Evolutionary conservation across 92 coral and sea anemone species (phyloP).

Genomic region (Isaurus tuberculatus): DNA sequence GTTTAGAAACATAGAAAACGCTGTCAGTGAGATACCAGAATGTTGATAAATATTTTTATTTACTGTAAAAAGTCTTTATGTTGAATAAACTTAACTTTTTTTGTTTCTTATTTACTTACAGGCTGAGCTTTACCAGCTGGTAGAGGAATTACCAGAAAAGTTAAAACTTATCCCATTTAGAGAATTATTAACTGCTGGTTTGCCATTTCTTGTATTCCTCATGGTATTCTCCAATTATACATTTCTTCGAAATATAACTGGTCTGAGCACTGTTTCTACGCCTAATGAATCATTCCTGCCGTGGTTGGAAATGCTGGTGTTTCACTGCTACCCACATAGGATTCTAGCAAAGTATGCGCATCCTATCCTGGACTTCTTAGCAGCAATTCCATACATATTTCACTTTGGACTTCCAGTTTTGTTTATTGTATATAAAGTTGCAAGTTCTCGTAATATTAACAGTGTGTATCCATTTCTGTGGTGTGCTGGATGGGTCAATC

Average conservation of each 20-base stretch:
- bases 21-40: too few relatives aligned
- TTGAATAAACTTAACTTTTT: too few relatives aligned
- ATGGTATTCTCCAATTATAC: constrained; percentile 89
- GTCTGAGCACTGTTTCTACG: constrained; percentile 79
- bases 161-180: constrained; percentile 82
- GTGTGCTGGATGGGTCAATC: constrained; percentile 99
- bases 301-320: constrained; percentile 91
- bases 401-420: constrained; percentile 94
- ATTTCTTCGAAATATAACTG: constrained; percentile 77
- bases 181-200: constrained; percentile 70
- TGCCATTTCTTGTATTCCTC: constrained; percentile 82
- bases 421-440: constrained; percentile 84
- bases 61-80: too few relatives aligned
- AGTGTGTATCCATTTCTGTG: constrained; percentile 91
- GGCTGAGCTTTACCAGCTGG: constrained; percentile 93
- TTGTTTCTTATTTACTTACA: constrained; percentile 44
- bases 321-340: constrained; percentile 97
- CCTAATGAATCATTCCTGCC: constrained; percentile 93
- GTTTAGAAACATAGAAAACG: too few relatives aligned
- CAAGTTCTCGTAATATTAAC: constrained; percentile 75
- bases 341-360: constrained; percentile 96
- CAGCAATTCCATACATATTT: constrained; percentile 93
- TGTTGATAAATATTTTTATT: too few relatives aligned
- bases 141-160: constrained; percentile 86
- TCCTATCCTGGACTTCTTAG: constrained; percentile 93